These are phyloP conservation scores for Alauda arvensis DNA, from an alignment of 2,797 vertebrate genomes.

Conservation along the genomic window DNA sequence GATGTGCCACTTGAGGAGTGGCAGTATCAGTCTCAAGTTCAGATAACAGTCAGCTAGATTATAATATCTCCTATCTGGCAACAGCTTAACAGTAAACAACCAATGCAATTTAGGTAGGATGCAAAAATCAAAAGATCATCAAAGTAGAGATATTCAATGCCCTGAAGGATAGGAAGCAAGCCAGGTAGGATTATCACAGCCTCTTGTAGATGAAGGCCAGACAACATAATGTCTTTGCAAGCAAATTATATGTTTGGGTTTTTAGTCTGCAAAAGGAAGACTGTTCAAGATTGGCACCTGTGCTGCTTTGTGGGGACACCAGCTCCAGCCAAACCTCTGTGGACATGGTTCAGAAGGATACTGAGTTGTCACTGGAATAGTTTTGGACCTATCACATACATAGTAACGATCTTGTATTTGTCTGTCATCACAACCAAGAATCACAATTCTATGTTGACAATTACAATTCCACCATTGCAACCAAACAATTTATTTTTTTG, in stretches of 20 bases:
- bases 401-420: neutral
- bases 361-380: neutral
- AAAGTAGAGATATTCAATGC: neutral
- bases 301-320: neutral
- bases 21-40: neutral
- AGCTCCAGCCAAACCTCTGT: neutral
- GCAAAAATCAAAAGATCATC: neutral
- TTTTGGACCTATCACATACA: neutral
- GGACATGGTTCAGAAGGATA: neutral
- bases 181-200: neutral
- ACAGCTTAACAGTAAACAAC: neutral
- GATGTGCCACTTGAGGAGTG: rapidly evolving
- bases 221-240: neutral
- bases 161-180: neutral
- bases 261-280: neutral
- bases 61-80: neutral
- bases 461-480: neutral
- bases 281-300: neutral
- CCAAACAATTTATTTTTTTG: neutral
- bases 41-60: neutral
- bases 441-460: neutral
- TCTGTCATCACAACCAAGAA: neutral
- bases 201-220: neutral
- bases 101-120: neutral
- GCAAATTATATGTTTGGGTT: neutral